Evolutionary conservation across 1,140 invertebrate species (phyloP), one percentile per base, ranked within the genome.

Genomic region (Conus betulinus): DNA sequence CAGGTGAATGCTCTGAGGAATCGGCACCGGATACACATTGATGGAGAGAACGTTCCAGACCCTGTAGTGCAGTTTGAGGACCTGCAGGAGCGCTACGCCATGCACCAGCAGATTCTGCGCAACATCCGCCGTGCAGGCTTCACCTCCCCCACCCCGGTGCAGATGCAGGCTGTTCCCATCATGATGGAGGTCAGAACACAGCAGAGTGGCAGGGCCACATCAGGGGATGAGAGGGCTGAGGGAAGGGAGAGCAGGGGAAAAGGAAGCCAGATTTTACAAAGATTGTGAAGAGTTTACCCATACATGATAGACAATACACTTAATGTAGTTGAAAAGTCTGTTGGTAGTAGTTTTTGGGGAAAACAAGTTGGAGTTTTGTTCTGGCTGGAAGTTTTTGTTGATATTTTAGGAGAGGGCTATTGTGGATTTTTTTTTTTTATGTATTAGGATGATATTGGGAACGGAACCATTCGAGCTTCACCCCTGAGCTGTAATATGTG

Each of bases 131-230:
- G 96, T 53, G 97, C 97, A 93, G 97, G 97, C 0, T 99, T 99
- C 93, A 93, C 93, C 1, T 95, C 96, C 87, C 99, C 99, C 15
- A 99, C 99, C 11, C 97, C 98, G 0, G 97, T 99, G 92, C 99
- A 99, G 95, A 98, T 98, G 96, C 98, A 99, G 96, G 97, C 98
- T 0, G 96, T 99, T 90, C 98, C 99, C 23, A 96, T 97, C 71
- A 97, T 99, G 97, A 94, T 99, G 81, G 95, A 96, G 88, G 94
- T 94, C 91, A 90, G 90, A 39, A 83, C 51, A 53, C 51, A 83
- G 39, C 39, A n/a, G 8, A 51, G 39, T 39, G 39, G 39, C 39
- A 81, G 7, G n/a, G 15, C 39, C 39, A 15, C 5, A 81, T 5
- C n/a, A n/a, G 63, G 3, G 15, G 39, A 39, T 39, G 39, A 3